A percentile compares a stretch with the other conserved stretches of the same genome.
These are phyloP conservation scores for Lampris megalopsis DNA, from an alignment of 2,113 vertebrate species.

Conservation along the genomic window DNA sequence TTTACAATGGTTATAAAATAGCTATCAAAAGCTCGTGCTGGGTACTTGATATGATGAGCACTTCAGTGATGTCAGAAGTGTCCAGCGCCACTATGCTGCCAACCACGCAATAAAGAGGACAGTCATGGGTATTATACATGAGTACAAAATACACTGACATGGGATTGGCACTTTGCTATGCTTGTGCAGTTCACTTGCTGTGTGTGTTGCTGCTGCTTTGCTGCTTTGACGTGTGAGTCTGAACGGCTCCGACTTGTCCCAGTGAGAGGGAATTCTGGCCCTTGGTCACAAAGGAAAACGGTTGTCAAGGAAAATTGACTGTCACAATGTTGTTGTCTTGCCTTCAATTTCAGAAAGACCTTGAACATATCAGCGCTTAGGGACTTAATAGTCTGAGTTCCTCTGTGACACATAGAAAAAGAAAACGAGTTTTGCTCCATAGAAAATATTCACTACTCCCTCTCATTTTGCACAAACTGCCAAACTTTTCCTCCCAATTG, in stretches of 20 bases:
- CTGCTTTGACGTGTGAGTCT: neutral
- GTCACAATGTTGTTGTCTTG: neutral
- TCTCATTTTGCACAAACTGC: neutral
- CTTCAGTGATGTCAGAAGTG: no score
- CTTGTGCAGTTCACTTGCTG: neutral
- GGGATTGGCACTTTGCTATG: neutral
- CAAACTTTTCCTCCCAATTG: conserved; percentile 25
- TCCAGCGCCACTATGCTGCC: neutral
- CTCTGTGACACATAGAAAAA: neutral
- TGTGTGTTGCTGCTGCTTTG: neutral
- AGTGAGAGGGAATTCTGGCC: neutral
- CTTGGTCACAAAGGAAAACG: neutral
- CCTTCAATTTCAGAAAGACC: neutral
- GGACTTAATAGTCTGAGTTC: neutral
- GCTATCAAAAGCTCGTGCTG: no score
- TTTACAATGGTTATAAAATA: no score
- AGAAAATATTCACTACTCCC: neutral
- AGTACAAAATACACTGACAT: neutral
- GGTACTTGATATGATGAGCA: no score
- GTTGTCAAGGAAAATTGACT: neutral
- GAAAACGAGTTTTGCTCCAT: neutral
- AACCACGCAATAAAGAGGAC: neutral
- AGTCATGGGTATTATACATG: neutral
- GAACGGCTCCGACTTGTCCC: neutral
- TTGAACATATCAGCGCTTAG: neutral